Percentiles rank a stretch among this genome's conserved stretches.
Conservation (phyloP, 2,113 vertebrate genomes). For the Callithrix jacchus region DNA sequence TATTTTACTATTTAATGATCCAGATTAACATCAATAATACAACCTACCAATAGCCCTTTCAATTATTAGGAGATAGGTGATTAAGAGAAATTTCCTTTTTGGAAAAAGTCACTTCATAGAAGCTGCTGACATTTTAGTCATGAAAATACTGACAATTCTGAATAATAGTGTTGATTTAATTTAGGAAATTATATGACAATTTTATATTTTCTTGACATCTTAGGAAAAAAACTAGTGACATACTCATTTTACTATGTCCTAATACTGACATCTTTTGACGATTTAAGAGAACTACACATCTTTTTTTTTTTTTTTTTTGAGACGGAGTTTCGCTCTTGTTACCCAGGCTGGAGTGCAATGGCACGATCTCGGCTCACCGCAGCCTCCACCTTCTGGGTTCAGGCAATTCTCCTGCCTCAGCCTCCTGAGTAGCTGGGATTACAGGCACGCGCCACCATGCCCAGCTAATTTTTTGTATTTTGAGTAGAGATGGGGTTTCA, state of each 20-base stretch:
- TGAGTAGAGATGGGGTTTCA: too few species aligned
- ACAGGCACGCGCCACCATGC: too few species aligned
- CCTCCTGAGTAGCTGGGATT: too few species aligned
- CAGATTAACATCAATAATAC: background rate
- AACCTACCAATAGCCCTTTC: background rate
- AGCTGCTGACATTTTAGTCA: background rate
- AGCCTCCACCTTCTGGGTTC: too few species aligned
- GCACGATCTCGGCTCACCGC: too few species aligned
- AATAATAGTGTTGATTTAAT: slow-evolving; percentile 28
- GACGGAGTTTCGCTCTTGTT: too few species aligned
- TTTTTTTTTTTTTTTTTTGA: too few species aligned
- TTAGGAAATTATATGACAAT: slow-evolving; percentile 28
- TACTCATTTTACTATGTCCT: slow-evolving; percentile 11
- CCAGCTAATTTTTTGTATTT: too few species aligned
- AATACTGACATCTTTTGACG: slow-evolving; percentile 83
- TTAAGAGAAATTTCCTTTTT: slow-evolving; percentile 41
- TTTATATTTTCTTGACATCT: slow-evolving; percentile 22
- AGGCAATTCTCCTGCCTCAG: too few species aligned
- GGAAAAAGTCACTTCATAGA: background rate
- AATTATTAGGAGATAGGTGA: background rate
- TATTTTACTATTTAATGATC: slow-evolving; percentile 38
- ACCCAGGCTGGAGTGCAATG: too few species aligned
- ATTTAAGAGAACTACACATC: slow-evolving; percentile 60
- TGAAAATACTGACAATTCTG: slow-evolving; percentile 15
- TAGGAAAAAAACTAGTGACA: background rate